A percentile compares a stretch with the other conserved stretches of the same genome.
Conservation (phyloP, 2,888 invertebrate genomes). For the Slavum lentiscoides region DNA sequence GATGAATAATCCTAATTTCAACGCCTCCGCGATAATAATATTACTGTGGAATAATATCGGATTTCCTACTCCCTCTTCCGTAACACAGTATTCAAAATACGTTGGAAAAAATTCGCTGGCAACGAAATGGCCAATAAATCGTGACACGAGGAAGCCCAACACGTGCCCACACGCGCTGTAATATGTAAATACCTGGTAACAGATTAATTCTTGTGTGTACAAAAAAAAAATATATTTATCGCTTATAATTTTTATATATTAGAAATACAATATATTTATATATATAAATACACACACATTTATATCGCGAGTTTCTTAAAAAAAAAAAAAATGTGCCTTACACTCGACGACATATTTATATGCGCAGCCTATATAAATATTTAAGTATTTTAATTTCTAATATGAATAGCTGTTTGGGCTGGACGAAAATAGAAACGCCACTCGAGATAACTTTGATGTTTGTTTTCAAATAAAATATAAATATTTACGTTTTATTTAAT, state of each 20-base stretch:
- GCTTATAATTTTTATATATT: constrained; percentile 14
- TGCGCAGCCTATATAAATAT: neutral
- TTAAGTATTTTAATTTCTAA: neutral
- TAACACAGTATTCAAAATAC: constrained; percentile 5
- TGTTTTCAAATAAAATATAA: neutral
- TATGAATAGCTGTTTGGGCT: neutral
- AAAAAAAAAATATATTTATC: constrained; percentile 22
- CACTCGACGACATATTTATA: neutral
- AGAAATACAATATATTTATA: neutral
- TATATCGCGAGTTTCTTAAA: neutral
- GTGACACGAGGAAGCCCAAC: constrained; percentile 11
- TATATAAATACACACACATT: neutral
- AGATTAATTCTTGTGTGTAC: constrained; percentile 22
- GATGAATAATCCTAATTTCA: constrained; percentile 45
- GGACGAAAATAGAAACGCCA: neutral
- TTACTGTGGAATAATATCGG: constrained; percentile 17
- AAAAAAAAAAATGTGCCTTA: neutral
- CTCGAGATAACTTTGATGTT: neutral
- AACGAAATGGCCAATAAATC: constrained; percentile 40
- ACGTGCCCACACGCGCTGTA: constrained; percentile 27
- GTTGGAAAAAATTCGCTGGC: constrained; percentile 45
- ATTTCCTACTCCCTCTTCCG: neutral
- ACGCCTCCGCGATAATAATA: constrained; percentile 33
- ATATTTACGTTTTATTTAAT: no score
- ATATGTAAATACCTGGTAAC: constrained; percentile 34